Conservation (phyloP, 2,113 vertebrate species). For the Actinemys pallida region DNA sequence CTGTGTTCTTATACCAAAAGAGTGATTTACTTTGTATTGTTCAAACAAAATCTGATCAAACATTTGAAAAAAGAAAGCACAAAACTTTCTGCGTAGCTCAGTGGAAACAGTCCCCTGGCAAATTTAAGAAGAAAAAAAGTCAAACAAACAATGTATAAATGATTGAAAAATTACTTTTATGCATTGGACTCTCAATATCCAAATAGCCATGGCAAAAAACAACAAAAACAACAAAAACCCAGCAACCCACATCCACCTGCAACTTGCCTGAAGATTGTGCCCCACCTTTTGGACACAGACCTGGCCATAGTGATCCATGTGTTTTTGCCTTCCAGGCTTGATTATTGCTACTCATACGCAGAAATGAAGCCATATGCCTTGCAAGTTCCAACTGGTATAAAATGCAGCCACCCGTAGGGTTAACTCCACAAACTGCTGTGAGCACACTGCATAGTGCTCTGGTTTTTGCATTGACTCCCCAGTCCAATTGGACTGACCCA, state of each 20-base stretch:
- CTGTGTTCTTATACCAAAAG: not conserved
- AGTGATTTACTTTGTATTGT: not conserved
- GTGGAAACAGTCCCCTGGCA: not conserved
- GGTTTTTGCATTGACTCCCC: not conserved
- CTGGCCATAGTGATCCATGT: not conserved
- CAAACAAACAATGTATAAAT: not conserved
- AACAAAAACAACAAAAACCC: not conserved
- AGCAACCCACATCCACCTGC: not conserved
- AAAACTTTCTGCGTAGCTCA: not conserved
- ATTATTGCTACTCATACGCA: not conserved
- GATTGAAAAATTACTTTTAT: not conserved
- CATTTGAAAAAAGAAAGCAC: not conserved
- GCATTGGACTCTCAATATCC: not conserved
- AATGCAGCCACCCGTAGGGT: fast-evolving
- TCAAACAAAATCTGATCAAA: not conserved
- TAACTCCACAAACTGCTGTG: not conserved
- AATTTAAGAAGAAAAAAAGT: not conserved
- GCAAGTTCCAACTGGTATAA: fast-evolving
- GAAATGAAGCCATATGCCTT: not conserved
- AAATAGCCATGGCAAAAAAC: not conserved
- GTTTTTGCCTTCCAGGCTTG: not conserved
- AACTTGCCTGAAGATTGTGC: not conserved
- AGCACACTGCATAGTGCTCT: not conserved
- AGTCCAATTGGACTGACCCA: not conserved
- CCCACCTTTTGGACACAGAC: not conserved